phyloP scores from a whole-genome alignment of 2,797 vertebrate genomes.

The Acanthurus leucopareius region DNA sequence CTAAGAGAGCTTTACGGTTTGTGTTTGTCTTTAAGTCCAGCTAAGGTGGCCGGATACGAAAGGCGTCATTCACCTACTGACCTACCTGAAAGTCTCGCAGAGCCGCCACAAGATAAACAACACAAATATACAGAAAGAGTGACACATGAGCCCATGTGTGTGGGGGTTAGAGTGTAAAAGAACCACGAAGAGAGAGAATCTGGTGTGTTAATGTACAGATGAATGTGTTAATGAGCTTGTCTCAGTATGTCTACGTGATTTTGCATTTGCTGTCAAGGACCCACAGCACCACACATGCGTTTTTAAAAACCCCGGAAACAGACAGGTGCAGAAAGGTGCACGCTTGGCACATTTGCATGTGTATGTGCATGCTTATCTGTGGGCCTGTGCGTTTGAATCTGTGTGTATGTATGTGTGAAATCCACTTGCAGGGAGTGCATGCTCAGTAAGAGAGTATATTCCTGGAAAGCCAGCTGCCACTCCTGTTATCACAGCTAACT shows the following conservation, averaged over 20 bases:
- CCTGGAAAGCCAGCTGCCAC: conserved; percentile 77
- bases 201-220: conserved; percentile 24
- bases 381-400: background rate
- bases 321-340: conserved; percentile 29
- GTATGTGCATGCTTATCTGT: background rate
- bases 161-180: background rate
- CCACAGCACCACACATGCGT: conserved; percentile 37
- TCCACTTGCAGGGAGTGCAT: conserved; percentile 51
- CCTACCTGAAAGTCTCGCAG: conserved; percentile 38
- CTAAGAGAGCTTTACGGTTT: conserved; percentile 32
- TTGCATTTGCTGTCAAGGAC: conserved; percentile 56
- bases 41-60: conserved; percentile 25
- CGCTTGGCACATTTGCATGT: conserved; percentile 22
- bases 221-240: conserved; percentile 57
- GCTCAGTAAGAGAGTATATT: conserved; percentile 67
- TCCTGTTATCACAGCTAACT: conserved; percentile 76
- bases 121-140: background rate
- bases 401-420: conserved; percentile 36
- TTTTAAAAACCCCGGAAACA: conserved; percentile 55
- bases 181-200: background rate
- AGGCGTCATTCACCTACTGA: conserved; percentile 39
- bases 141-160: background rate
- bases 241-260: conserved; percentile 57
- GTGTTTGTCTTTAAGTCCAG: conserved; percentile 6
- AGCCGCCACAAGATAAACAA: conserved; percentile 21